These are phyloP conservation scores for Panopea generosa DNA, from an alignment of 2,888 invertebrate genomes.

Conservation along the genomic window DNA sequence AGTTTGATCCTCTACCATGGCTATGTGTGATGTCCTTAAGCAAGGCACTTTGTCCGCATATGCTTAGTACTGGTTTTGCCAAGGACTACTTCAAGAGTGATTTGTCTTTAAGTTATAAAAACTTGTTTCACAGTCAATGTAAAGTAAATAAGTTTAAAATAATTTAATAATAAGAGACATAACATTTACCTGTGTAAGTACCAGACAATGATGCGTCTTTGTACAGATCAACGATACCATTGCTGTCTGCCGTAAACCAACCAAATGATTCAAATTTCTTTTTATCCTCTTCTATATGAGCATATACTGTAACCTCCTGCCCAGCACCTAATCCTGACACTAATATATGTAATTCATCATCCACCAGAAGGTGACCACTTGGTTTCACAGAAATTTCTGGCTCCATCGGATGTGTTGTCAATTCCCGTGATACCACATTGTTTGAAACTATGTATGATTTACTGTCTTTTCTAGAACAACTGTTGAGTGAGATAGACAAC, in stretches of 20 bases:
- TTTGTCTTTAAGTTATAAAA: too few species aligned
- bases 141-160: too few species aligned
- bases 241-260: slow-evolving; percentile 48
- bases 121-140: too few species aligned
- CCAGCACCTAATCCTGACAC: slow-evolving; percentile 38
- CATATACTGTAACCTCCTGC: slow-evolving; percentile 54
- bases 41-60: too few species aligned
- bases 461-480: too few species aligned
- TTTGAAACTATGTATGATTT: too few species aligned
- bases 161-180: neutral
- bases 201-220: slow-evolving; percentile 51
- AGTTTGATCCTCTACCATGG: too few species aligned
- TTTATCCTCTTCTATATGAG: slow-evolving; percentile 44
- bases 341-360: slow-evolving; percentile 55
- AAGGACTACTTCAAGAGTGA: too few species aligned
- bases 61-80: too few species aligned
- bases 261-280: slow-evolving; percentile 54
- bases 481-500: too few species aligned
- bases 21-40: too few species aligned
- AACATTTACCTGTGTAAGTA: slow-evolving; percentile 52
- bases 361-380: slow-evolving; percentile 43
- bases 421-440: neutral
- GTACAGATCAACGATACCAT: slow-evolving; percentile 51
- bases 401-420: neutral
- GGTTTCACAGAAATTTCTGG: slow-evolving; percentile 24